A percentile compares a stretch with the other conserved stretches of the same genome.
These are phyloP conservation scores for Lepus europaeus DNA, from an alignment of 2,113 vertebrate species.

Conservation along the genomic window DNA sequence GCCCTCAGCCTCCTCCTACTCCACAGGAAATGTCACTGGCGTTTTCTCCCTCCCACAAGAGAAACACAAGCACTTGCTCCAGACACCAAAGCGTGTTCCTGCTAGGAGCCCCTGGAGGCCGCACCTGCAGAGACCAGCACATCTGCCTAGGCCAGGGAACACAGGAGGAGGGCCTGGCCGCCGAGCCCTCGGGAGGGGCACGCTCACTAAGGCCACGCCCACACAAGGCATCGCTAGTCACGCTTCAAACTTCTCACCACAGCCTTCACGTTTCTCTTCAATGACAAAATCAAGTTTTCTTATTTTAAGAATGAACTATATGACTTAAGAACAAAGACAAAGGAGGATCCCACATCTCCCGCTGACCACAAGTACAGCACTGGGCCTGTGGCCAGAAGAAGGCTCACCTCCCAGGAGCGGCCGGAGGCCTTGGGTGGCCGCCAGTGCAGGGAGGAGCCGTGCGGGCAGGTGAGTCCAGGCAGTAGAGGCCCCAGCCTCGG, in stretches of 20 bases:
- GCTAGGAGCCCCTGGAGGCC: too few relatives aligned
- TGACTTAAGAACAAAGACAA: not conserved
- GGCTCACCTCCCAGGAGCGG: not conserved
- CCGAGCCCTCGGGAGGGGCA: rapidly evolving
- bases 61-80: not conserved
- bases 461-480: rapidly evolving
- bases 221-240: not conserved
- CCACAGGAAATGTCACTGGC: rapidly evolving
- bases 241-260: not conserved
- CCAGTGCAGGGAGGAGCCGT: rapidly evolving
- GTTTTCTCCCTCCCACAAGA: not conserved
- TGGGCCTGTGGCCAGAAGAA: not conserved
- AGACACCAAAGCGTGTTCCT: not conserved
- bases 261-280: not conserved
- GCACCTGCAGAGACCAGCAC: rapidly evolving
- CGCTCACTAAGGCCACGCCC: rapidly evolving
- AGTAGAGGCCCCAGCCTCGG: rapidly evolving
- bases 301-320: not conserved
- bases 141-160: rapidly evolving
- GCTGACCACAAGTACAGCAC: not conserved
- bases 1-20: not conserved
- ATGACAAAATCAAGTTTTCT: not conserved
- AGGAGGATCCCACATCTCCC: not conserved
- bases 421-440: not conserved
- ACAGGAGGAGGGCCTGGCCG: too few relatives aligned